A percentile compares a stretch with the other conserved stretches of the same genome.
Conservation (phyloP, 2,797 vertebrate species). For the Aphelocoma californica region DNA sequence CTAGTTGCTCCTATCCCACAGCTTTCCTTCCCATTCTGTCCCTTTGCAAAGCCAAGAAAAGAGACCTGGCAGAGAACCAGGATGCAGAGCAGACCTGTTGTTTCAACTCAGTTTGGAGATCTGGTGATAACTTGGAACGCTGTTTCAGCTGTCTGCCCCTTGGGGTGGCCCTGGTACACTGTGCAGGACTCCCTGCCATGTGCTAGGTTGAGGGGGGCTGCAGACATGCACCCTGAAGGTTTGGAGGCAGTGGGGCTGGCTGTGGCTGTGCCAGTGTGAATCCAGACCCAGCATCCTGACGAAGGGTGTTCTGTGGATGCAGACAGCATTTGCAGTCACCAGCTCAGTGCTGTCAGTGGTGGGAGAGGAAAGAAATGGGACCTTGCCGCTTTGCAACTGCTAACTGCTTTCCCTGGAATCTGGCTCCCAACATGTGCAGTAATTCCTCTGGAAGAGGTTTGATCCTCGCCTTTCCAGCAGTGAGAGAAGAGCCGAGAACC, state of each 20-base stretch:
- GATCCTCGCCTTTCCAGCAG: background rate
- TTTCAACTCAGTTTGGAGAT: background rate
- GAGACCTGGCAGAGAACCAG: background rate
- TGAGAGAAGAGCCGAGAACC: background rate
- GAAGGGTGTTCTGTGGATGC: fast-evolving
- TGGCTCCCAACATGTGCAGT: background rate
- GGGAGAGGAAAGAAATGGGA: background rate
- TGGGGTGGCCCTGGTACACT: background rate
- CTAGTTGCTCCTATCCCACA: background rate
- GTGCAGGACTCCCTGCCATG: background rate
- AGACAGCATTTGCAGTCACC: background rate
- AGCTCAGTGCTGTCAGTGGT: background rate
- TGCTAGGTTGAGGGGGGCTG: background rate
- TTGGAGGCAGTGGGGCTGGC: background rate
- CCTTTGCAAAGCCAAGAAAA: background rate
- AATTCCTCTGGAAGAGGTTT: background rate
- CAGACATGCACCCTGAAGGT: background rate
- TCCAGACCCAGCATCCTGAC: background rate
- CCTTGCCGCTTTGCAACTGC: background rate
- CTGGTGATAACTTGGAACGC: background rate
- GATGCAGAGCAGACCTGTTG: background rate
- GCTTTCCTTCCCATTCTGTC: background rate
- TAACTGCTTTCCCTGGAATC: background rate
- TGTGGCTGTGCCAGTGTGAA: background rate
- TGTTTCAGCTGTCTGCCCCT: background rate